Evolutionary conservation across 2,888 invertebrate genomes (phyloP).

Genomic region (Cyrtodaria siliqua): DNA sequence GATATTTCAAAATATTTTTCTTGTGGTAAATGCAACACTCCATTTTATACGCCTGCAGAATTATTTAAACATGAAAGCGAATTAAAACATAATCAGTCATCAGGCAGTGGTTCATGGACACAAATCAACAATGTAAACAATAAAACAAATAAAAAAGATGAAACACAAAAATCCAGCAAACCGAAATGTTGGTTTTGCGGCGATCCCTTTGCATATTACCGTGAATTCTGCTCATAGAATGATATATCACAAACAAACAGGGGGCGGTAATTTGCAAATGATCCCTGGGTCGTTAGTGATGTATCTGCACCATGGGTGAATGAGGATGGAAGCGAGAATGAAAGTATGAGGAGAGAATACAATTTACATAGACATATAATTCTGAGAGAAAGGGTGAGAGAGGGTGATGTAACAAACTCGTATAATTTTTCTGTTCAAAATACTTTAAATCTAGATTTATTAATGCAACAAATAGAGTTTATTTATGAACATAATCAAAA

Average conservation of each 20-base stretch:
- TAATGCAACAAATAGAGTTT: background rate
- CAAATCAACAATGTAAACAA: background rate
- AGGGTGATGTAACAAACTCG: background rate
- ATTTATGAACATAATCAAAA: background rate
- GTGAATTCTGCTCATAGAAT: background rate
- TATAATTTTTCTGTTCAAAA: background rate
- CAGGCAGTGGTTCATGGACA: background rate
- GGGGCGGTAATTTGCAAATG: slow-evolving; percentile 3
- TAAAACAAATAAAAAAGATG: no score
- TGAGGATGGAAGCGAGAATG: slow-evolving; percentile 3
- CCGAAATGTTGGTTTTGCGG: slow-evolving; percentile 5
- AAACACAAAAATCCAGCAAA: background rate
- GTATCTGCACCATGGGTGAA: background rate
- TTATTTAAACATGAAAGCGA: background rate
- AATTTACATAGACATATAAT: background rate
- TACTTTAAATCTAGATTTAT: background rate
- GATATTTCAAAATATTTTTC: background rate
- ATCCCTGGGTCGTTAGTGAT: background rate
- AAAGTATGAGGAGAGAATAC: background rate
- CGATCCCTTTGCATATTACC: background rate
- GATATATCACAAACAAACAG: background rate
- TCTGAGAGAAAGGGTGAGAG: background rate
- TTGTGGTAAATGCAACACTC: background rate
- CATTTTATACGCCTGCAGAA: background rate
- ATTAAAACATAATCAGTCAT: background rate